A percentile compares a stretch with the other conserved stretches of the same genome.
Evolutionary conservation across 2,888 invertebrate genomes (phyloP).

Genomic region (Priocnemis perturbator): DNA sequence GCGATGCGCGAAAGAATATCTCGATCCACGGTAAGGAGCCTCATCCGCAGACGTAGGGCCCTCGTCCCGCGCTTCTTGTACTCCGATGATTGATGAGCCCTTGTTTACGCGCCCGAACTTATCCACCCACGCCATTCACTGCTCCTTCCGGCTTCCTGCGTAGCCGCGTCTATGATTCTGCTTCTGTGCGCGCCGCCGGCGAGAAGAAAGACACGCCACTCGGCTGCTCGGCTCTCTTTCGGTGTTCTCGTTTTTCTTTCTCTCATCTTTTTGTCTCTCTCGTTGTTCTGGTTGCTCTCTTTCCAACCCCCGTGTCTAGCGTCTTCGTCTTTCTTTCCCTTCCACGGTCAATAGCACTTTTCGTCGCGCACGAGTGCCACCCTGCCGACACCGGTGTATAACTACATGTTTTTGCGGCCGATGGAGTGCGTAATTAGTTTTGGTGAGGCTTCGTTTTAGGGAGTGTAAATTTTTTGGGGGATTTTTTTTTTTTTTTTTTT

Average conservation of each 20-base stretch:
- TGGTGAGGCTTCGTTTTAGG: too few species aligned
- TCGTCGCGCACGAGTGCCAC: conserved; percentile 36
- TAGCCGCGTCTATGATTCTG: too few species aligned
- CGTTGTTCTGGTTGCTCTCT: conserved; percentile 22
- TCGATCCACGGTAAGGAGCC: conserved; percentile 30
- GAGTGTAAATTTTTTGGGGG: too few species aligned
- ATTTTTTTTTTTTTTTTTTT: too few species aligned
- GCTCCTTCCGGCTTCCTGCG: conserved; percentile 36
- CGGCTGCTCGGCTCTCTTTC: conserved; percentile 17
- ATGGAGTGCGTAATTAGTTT: conserved; percentile 48
- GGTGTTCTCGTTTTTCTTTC: conserved; percentile 22
- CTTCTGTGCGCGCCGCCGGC: too few species aligned
- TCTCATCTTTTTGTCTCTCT: neutral
- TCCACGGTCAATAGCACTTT: neutral
- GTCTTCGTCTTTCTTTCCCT: conserved; percentile 24
- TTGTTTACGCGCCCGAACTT: conserved; percentile 56
- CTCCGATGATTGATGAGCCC: conserved; percentile 58
- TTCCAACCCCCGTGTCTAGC: too few species aligned
- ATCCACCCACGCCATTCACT: conserved; percentile 38
- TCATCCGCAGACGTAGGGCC: conserved; percentile 40
- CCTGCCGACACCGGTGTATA: conserved; percentile 16
- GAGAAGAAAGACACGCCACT: too few species aligned
- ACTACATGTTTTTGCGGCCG: conserved; percentile 26
- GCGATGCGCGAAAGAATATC: conserved; percentile 52
- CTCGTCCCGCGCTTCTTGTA: conserved; percentile 49